Evolutionary conservation across 2,113 vertebrate genomes (phyloP), one percentile per base, ranked within the genome.

Genomic region (Carassius carassius): DNA sequence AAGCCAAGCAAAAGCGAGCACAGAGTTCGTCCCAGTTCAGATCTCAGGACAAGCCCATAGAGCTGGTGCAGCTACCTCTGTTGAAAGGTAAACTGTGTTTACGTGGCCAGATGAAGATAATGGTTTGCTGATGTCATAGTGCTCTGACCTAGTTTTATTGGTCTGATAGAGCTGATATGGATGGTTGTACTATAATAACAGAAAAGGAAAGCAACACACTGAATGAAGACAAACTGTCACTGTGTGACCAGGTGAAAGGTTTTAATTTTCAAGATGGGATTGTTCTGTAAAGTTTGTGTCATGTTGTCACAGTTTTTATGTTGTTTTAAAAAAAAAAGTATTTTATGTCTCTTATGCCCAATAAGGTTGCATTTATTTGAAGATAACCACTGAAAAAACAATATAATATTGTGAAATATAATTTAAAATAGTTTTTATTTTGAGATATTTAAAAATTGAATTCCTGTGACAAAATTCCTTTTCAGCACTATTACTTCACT

Each of bases 41-140:
- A 94, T 98, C 98, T 95, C 98, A 99, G 96, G 97, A 98, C 94
- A 99, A 99, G 95, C 97, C 98, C 91, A 98, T 99, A 19, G 98
- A 99, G 94, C 96, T 99, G 94, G 98, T 97, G 89, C 97, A 97
- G 86, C 94, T 99, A 93, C 97, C 98, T n/a, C 96, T 98, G 94
- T 96, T 99, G 86, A 99, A 99, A 97, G 98, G 98, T 99, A 82
- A n/a, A 60, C 21, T 29, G 16, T 9, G 5, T 82, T 67, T 23
- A 54, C 9, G 11, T 74, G n/a, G n/a, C 23, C 70, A 49, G 5
- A 25, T 74, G 41, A 47, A 74, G 41, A 19, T 21, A 32, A 5
- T n/a, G 49, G 14, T 44, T 96, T 74, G 41, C 9, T 44, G 29
- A 23, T 13, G 19, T 37, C 51, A 78, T 5, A 9, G 56, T n/a